Conservation (phyloP, 2,888 invertebrate species). For the Zonitis immaculata region DNA sequence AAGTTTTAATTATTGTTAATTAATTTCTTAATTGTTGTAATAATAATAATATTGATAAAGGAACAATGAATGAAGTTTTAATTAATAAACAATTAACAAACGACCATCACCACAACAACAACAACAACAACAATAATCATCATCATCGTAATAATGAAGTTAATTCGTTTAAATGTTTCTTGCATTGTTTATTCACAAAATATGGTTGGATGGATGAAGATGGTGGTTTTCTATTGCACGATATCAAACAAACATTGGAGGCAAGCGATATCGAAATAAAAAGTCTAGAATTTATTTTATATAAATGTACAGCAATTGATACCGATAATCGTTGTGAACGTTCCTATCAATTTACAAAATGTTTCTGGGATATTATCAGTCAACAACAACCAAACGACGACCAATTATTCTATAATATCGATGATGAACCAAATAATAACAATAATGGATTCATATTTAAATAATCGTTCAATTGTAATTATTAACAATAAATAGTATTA, state of each 20-base stretch:
- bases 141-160: no score
- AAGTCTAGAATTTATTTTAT: constrained; percentile 40
- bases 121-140: no score
- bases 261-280: constrained; percentile 37
- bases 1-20: constrained; percentile 26
- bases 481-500: no score
- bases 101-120: no score
- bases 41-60: no score
- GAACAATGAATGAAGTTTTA: constrained; percentile 43
- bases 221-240: constrained; percentile 44
- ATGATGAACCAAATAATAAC: no score
- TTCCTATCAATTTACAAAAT: constrained; percentile 42
- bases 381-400: constrained; percentile 36
- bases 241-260: constrained; percentile 39
- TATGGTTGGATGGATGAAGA: constrained; percentile 48
- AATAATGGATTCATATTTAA: no score
- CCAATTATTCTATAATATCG: constrained; percentile 35
- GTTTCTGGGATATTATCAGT: constrained; percentile 44
- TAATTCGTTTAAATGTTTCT: constrained; percentile 43
- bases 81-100: constrained; percentile 39
- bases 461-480: no score
- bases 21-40: no score
- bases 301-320: constrained; percentile 41
- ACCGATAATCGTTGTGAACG: constrained; percentile 42
- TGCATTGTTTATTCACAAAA: constrained; percentile 45